Evolutionary conservation across 92 coral and sea anemone genomes (phyloP).

Genomic region (Epizoanthus ramosus): DNA sequence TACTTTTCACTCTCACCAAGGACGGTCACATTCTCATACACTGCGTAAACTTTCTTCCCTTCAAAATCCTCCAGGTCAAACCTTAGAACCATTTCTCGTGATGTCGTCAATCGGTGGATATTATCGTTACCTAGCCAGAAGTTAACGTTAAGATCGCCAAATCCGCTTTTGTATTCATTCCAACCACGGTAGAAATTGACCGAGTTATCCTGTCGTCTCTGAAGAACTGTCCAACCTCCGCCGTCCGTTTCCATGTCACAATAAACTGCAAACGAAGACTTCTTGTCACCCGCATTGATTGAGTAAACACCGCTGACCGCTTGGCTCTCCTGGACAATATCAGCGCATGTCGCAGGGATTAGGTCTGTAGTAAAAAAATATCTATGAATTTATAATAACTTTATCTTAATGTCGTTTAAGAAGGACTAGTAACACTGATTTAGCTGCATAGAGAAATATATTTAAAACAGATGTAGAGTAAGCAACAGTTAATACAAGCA

Average conservation of each 20-base stretch:
- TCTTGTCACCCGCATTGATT: background rate
- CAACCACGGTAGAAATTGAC: background rate
- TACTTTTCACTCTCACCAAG: background rate
- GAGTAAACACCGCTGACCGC: background rate
- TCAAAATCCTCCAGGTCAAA: conserved; percentile 26
- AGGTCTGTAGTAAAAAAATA: too few relatives aligned
- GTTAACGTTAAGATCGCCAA: background rate
- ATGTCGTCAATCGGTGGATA: background rate
- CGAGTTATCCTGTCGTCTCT: background rate
- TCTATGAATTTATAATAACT: too few relatives aligned
- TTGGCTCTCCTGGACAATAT: background rate
- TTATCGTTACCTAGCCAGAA: background rate
- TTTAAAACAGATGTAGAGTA: too few relatives aligned
- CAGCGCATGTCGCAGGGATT: background rate
- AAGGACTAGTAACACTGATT: too few relatives aligned
- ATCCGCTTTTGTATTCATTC: background rate
- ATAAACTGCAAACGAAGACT: background rate
- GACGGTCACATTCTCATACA: conserved; percentile 12
- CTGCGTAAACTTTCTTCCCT: background rate
- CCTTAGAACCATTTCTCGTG: conserved; percentile 5
- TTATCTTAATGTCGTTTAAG: too few relatives aligned
- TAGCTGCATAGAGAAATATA: too few relatives aligned
- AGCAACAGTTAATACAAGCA: too few relatives aligned
- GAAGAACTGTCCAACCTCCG: conserved; percentile 30
- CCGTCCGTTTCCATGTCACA: conserved; percentile 31